Evolutionary conservation across 53 echinoderm and acorn worm genomes (phyloP), one percentile per base, ranked within the genome.

Genomic region (Holothuria leucospilota): DNA sequence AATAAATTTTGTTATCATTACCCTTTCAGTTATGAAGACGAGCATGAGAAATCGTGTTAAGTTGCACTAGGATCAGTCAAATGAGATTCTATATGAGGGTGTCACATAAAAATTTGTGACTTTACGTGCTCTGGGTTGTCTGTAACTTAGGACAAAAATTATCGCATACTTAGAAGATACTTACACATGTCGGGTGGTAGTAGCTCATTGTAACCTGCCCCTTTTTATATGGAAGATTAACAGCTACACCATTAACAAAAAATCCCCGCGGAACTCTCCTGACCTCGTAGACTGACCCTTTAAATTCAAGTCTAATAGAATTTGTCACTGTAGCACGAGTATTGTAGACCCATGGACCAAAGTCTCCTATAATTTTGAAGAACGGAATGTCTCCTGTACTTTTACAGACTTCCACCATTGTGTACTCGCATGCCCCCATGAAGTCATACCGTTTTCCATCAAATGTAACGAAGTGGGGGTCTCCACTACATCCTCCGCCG

Each of bases 391-490:
- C 65, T 28, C 29, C 42, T 27, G 14, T 59, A 12, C 20, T 29
- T n/a, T 20, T 14, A 69, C 91, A 92, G 20, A 78, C 82, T 64
- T 39, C 85, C 20, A 89, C 82, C 58, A 92, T 52, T 9, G 88
- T 92, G 68, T 92, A 92, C 38, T 88, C 91, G 68, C 91, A 91
- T 21, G 81, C 91, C 52, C 91, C 91, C 58, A 87, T 87, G 91
- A 73, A 91, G 83, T 88, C 84, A 62, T 88, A 91, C 20, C 86
- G 83, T 46, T 39, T 71, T 0, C 82, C 59, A 62, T 95, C 95
- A 85, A 95, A 95, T n/a, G 93, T 93, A 70, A 86, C 25, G 81
- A 90, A 95, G 71, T 95, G 91, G 13, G 93, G 90, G 65, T 90
- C 86, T 8, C 87, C 87, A 51, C 73, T 69, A 39, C 28, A 25